Percentiles rank a stretch among this genome's conserved stretches.
These are phyloP conservation scores for Cephalopterus ornatus DNA, from an alignment of 2,113 vertebrate genomes.

Conservation along the genomic window DNA sequence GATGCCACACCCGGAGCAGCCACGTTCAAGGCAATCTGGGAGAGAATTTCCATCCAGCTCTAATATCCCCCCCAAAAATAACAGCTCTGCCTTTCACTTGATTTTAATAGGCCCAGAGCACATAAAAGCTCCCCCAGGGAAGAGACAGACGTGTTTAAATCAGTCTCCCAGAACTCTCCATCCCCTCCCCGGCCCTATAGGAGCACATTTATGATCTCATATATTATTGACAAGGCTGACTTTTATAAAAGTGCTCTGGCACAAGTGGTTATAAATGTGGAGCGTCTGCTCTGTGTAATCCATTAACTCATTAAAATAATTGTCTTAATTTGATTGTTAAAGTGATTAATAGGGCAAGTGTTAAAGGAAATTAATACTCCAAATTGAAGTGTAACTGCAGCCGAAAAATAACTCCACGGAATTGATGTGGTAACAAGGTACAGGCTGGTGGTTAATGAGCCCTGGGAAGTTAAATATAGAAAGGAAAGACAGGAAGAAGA, in stretches of 20 bases:
- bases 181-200: background rate
- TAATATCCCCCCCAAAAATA: background rate
- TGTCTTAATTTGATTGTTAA: slow-evolving; percentile 81
- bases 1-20: background rate
- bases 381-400: slow-evolving; percentile 61
- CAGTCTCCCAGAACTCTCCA: slow-evolving; percentile 7
- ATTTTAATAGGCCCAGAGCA: background rate
- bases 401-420: slow-evolving; percentile 49
- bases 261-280: slow-evolving; percentile 69
- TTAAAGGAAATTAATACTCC: slow-evolving; percentile 77
- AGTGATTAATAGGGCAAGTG: slow-evolving; percentile 79
- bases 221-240: slow-evolving; percentile 73
- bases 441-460: slow-evolving; percentile 62
- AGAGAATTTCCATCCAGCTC: background rate
- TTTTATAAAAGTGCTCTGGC: slow-evolving; percentile 58
- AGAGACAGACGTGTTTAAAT: slow-evolving; percentile 9
- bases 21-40: background rate
- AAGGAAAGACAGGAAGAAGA: background rate
- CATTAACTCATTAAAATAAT: slow-evolving; percentile 80
- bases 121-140: background rate
- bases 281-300: slow-evolving; percentile 64
- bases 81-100: background rate
- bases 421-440: slow-evolving; percentile 46
- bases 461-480: slow-evolving; percentile 49
- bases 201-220: slow-evolving; percentile 58